Conservation (phyloP, 2,113 vertebrate species). For the Dermatemys mawii region DNA sequence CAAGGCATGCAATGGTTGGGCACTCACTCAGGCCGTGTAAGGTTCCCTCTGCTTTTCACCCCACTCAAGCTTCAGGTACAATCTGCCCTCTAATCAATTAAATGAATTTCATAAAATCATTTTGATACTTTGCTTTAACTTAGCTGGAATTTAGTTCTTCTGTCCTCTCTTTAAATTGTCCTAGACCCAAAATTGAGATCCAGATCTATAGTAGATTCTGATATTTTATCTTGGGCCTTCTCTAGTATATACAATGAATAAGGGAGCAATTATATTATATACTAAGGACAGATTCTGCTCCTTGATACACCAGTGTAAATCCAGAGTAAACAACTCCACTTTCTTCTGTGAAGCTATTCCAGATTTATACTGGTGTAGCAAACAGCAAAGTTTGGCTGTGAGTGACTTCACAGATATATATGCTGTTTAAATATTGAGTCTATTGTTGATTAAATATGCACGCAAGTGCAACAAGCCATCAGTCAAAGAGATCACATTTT, state of each 20-base stretch:
- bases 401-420: constrained; percentile 16
- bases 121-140: neutral
- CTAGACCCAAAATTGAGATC: constrained; percentile 12
- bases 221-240: neutral
- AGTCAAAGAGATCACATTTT: constrained; percentile 70
- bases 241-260: neutral
- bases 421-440: constrained; percentile 46
- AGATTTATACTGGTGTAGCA: constrained; percentile 5
- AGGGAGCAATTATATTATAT: constrained; percentile 10
- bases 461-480: constrained; percentile 65
- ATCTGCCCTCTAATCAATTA: neutral
- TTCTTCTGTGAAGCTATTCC: constrained; percentile 19
- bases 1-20: neutral
- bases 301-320: neutral
- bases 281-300: neutral
- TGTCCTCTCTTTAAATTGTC: neutral
- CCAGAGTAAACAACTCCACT: constrained; percentile 16
- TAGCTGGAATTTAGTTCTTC: neutral
- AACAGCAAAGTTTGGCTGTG: constrained; percentile 16
- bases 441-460: constrained; percentile 71
- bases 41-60: neutral
- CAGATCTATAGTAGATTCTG: neutral
- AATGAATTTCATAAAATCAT: neutral
- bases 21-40: neutral
- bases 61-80: neutral